phyloP scores from a whole-genome alignment of 2,888 invertebrate genomes.

The Doris montereyensis region DNA sequence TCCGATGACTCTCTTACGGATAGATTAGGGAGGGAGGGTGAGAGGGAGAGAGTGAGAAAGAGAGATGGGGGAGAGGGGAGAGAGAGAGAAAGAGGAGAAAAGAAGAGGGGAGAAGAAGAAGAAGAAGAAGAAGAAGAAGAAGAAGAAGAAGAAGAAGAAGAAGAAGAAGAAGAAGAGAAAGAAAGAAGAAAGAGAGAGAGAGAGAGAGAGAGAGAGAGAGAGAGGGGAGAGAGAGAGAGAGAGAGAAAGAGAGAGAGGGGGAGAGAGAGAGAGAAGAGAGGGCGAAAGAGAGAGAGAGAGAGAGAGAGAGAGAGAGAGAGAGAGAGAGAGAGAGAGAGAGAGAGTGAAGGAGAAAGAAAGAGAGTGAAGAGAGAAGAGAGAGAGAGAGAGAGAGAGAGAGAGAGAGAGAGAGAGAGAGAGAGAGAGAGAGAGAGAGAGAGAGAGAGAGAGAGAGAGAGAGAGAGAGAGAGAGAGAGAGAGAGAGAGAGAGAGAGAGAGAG shows the following conservation, averaged over 20 bases:
- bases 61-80: background rate
- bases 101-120: background rate
- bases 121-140: background rate
- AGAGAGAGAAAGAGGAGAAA: background rate
- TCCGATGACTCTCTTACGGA: too few species aligned
- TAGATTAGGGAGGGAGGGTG: too few species aligned
- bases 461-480: constrained; percentile 25
- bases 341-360: background rate
- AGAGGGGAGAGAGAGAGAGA: constrained; percentile 1
- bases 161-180: background rate
- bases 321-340: background rate
- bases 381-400: constrained; percentile 21
- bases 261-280: background rate
- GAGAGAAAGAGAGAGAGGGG: background rate
- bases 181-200: constrained; percentile 4
- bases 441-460: constrained; percentile 23
- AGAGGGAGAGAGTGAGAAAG: constrained; percentile 16
- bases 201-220: constrained; percentile 23
- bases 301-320: background rate
- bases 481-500: constrained; percentile 23
- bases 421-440: constrained; percentile 29
- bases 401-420: constrained; percentile 23
- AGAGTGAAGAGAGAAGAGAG: background rate
- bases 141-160: constrained; percentile 2
- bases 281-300: background rate